phyloP scores from a whole-genome alignment of 92 coral and sea anemone species.

The Diadumene lineata region DNA sequence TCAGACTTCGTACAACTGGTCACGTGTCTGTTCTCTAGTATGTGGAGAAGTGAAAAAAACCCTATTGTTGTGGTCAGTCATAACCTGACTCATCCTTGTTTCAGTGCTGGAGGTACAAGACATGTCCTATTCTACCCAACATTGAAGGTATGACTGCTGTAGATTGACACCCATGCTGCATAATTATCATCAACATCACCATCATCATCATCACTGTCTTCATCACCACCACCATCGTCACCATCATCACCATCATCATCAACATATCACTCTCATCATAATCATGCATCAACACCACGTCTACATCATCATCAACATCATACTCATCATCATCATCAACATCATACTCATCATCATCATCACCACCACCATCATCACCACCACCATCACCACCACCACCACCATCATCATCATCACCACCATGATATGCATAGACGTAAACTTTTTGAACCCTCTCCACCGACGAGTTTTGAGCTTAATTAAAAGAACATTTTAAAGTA shows the following conservation, averaged over 20 bases:
- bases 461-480: too few species aligned
- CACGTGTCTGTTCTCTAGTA: too few species aligned
- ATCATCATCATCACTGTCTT: background rate
- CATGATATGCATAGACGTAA: too few species aligned
- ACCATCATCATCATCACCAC: background rate
- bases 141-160: slow-evolving; percentile 61
- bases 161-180: background rate
- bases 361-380: background rate
- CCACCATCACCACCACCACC: background rate
- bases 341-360: background rate
- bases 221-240: background rate
- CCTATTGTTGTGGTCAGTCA: too few species aligned
- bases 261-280: background rate
- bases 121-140: slow-evolving; percentile 89
- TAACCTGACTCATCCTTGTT: slow-evolving; percentile 4
- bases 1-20: too few species aligned
- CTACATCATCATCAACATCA: background rate
- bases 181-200: background rate
- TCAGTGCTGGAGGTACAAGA: slow-evolving; percentile 80
- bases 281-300: background rate
- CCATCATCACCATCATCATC: background rate
- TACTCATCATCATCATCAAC: background rate
- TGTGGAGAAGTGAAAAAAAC: too few species aligned
- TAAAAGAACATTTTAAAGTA: too few species aligned
- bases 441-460: too few species aligned